These are phyloP conservation scores for Dissostichus mawsoni DNA, from an alignment of 2,113 vertebrate species.

Conservation along the genomic window DNA sequence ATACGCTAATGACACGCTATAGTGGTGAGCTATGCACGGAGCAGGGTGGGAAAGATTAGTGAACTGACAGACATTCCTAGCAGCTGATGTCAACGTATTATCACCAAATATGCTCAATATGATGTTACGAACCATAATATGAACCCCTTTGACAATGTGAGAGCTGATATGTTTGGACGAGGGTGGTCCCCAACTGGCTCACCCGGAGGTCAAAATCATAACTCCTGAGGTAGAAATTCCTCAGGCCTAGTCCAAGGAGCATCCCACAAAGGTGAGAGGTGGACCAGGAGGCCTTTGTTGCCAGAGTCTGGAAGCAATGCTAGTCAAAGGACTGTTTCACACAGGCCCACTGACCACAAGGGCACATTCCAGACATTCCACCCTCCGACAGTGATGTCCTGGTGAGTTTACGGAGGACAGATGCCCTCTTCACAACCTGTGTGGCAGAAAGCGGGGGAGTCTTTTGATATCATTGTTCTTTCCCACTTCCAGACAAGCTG, in stretches of 20 bases:
- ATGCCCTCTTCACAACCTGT: slow-evolving; percentile 66
- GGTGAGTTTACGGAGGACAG: slow-evolving; percentile 65
- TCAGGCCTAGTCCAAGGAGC: slow-evolving; percentile 36
- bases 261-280: slow-evolving; percentile 53
- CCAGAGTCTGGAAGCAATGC: slow-evolving; percentile 46
- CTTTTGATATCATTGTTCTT: slow-evolving; percentile 57
- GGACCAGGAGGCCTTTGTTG: slow-evolving; percentile 53
- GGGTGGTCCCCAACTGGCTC: slow-evolving; percentile 71
- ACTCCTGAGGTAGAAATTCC: slow-evolving; percentile 70
- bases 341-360: slow-evolving; percentile 56
- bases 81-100: slow-evolving; percentile 75
- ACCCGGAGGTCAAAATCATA: slow-evolving; percentile 60
- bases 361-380: slow-evolving; percentile 72
- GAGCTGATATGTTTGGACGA: slow-evolving; percentile 72
- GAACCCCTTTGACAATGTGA: slow-evolving; percentile 63
- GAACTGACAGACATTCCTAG: slow-evolving; percentile 80
- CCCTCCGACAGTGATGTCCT: slow-evolving; percentile 56
- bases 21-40: slow-evolving; percentile 48
- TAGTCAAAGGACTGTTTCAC: slow-evolving; percentile 40
- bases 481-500: slow-evolving; percentile 57
- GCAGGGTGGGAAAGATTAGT: slow-evolving; percentile 74
- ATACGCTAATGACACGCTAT: slow-evolving; percentile 70
- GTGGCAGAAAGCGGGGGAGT: slow-evolving; percentile 42
- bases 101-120: slow-evolving; percentile 68
- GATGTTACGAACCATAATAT: slow-evolving; percentile 72